Percentiles rank a stretch among this genome's conserved stretches.
Conservation (phyloP, 2,797 vertebrate genomes). For the Masticophis lateralis region DNA sequence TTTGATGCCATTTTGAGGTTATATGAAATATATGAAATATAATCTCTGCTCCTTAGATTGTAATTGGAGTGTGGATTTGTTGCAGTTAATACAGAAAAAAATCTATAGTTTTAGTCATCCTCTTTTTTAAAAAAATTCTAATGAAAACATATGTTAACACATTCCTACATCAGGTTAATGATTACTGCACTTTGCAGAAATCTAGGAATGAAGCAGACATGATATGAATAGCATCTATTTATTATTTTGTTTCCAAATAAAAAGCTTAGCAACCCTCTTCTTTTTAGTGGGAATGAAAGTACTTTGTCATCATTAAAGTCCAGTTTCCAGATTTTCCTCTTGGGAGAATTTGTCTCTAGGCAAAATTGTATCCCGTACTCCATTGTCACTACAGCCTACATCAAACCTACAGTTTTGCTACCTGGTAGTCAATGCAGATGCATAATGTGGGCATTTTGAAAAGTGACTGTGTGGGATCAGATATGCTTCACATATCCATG, state of each 20-base stretch:
- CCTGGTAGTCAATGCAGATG: background rate
- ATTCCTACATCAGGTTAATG: background rate
- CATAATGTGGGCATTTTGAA: background rate
- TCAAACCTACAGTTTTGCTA: background rate
- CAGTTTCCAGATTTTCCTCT: background rate
- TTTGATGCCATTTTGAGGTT: background rate
- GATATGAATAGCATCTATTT: background rate
- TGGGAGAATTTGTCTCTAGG: background rate
- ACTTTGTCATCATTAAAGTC: background rate
- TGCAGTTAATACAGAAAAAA: background rate
- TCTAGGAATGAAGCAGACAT: background rate
- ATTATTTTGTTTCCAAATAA: background rate
- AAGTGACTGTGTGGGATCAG: background rate
- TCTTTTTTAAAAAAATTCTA: background rate
- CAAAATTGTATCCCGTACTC: background rate
- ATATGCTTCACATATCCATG: background rate
- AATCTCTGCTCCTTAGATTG: background rate
- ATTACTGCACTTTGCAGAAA: background rate
- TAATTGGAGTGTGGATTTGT: background rate
- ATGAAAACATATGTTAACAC: background rate
- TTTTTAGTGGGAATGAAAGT: background rate
- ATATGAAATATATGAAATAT: constrained; percentile 7
- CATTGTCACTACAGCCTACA: background rate
- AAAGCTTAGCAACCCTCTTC: background rate
- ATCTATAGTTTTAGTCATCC: background rate